A percentile compares a stretch with the other conserved stretches of the same genome.
phyloP scores from a whole-genome alignment of 2,113 vertebrate species.

The Gymnobelideus leadbeateri region DNA sequence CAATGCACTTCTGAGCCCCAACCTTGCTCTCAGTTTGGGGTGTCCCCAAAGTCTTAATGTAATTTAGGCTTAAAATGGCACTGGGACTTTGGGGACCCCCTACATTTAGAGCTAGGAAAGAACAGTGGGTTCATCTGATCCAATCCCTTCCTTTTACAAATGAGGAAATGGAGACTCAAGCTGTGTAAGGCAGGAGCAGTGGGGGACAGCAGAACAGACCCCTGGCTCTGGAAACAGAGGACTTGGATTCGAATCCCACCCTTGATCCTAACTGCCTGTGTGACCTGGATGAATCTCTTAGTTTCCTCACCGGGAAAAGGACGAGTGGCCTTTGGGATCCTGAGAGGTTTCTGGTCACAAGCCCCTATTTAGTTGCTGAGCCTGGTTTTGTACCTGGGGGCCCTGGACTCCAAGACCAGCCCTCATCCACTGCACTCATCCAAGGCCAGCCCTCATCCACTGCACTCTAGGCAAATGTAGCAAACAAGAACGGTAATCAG shows the following conservation, averaged over 20 bases:
- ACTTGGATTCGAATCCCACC: background rate
- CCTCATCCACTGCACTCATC: no score
- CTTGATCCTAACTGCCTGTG: background rate
- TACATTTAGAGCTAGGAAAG: background rate
- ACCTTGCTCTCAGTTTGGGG: background rate
- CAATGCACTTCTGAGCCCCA: background rate
- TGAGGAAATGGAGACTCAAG: background rate
- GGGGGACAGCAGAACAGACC: background rate
- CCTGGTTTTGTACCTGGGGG: background rate
- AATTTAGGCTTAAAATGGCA: background rate
- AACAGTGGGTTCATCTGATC: background rate
- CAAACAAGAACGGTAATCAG: background rate
- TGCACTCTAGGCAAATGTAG: background rate
- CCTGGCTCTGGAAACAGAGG: background rate
- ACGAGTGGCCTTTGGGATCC: background rate
- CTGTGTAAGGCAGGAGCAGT: no score
- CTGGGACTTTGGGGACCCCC: background rate
- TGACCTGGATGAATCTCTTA: background rate
- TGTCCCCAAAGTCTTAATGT: background rate
- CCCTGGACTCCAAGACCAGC: background rate
- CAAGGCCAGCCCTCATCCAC: background rate
- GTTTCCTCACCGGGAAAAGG: background rate
- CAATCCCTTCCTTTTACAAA: background rate
- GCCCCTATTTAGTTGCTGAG: background rate
- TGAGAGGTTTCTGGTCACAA: no score